These are phyloP conservation scores for Aix galericulata DNA, from an alignment of 2,113 vertebrate genomes.

Conservation along the genomic window DNA sequence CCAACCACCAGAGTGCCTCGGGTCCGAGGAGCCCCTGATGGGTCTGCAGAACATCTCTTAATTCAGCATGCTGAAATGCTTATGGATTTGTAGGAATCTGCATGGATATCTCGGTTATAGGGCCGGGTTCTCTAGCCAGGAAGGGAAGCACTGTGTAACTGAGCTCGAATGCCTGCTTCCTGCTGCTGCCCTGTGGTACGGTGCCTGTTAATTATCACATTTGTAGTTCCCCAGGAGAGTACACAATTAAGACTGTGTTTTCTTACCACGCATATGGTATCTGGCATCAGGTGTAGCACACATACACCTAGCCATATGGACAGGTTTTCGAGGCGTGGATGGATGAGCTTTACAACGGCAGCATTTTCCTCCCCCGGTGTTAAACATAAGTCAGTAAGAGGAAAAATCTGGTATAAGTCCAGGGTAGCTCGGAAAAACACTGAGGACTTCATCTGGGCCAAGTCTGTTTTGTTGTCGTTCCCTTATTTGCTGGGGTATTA, in stretches of 20 bases:
- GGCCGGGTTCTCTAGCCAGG: neutral
- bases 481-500: neutral
- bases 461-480: neutral
- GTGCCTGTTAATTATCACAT: neutral
- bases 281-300: neutral
- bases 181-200: neutral
- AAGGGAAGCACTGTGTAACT: neutral
- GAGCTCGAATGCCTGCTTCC: neutral
- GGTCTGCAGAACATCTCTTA: neutral
- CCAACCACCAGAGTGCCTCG: neutral
- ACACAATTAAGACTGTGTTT: neutral
- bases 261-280: neutral
- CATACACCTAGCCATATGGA: neutral
- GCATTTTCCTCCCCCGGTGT: neutral
- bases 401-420: neutral
- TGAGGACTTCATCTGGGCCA: neutral
- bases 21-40: neutral
- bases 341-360: neutral
- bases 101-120: neutral
- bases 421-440: neutral
- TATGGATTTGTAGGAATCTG: fast-evolving
- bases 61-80: neutral
- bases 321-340: neutral
- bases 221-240: neutral
- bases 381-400: neutral